Conservation (phyloP, 2,888 invertebrate genomes). For the Drosophila merina region DNA sequence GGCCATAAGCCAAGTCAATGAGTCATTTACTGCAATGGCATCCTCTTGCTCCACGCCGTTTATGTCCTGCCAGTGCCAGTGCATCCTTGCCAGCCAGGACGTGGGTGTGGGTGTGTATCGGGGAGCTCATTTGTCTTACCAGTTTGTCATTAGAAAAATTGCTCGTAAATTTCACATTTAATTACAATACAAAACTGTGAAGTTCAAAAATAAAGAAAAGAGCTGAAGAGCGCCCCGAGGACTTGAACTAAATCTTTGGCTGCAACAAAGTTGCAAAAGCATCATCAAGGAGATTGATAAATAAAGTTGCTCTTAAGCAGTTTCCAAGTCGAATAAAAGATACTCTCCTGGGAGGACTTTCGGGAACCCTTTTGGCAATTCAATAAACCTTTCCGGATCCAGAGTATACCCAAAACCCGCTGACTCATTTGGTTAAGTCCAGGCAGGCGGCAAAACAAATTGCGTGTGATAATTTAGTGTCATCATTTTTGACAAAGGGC, state of each 20-base stretch:
- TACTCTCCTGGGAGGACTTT: conserved; percentile 11
- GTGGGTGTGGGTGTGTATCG: conserved; percentile 47
- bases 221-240: conserved; percentile 3
- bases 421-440: conserved; percentile 58
- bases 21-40: conserved; percentile 73
- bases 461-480: conserved; percentile 77
- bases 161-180: conserved; percentile 77
- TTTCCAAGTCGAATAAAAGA: conserved; percentile 4
- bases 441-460: conserved; percentile 60
- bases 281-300: conserved; percentile 22
- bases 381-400: not conserved
- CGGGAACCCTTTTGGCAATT: too few species aligned
- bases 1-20: conserved; percentile 73
- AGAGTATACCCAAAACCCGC: conserved; percentile 59
- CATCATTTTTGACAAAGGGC: conserved; percentile 75
- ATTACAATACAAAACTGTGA: conserved; percentile 63
- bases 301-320: conserved; percentile 17
- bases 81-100: conserved; percentile 10
- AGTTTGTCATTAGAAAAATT: conserved; percentile 71
- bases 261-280: conserved; percentile 68
- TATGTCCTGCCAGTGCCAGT: conserved; percentile 9
- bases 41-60: conserved; percentile 13
- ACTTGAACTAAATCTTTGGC: conserved; percentile 36
- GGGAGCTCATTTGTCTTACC: conserved; percentile 64
- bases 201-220: conserved; percentile 4